These are phyloP conservation scores for Alfaro cultratus DNA, from an alignment of 2,797 vertebrate species.

Conservation along the genomic window DNA sequence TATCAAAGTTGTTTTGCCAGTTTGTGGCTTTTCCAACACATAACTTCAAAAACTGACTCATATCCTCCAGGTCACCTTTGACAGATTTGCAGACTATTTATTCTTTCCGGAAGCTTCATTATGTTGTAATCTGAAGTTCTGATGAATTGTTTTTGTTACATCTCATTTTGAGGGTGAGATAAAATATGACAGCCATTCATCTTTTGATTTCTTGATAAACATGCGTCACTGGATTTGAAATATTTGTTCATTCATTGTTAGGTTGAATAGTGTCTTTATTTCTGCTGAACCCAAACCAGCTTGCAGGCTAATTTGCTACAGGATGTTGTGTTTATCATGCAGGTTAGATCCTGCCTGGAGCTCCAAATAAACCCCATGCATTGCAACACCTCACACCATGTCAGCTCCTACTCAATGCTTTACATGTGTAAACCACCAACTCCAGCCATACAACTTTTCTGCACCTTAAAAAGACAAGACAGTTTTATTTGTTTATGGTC, in stretches of 20 bases:
- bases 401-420: conserved; percentile 1
- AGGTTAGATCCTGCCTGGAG: neutral
- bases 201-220: neutral
- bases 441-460: neutral
- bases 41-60: neutral
- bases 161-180: neutral
- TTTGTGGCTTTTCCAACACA: neutral
- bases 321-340: neutral
- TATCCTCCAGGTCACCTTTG: neutral
- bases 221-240: neutral
- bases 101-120: neutral
- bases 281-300: conserved; percentile 2
- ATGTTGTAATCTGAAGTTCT: neutral
- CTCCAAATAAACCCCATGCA: conserved; percentile 12
- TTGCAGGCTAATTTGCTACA: neutral
- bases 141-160: neutral
- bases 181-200: neutral
- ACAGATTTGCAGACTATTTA: neutral
- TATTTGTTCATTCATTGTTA: neutral
- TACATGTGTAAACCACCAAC: neutral
- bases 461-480: neutral
- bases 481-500: neutral
- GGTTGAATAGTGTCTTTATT: neutral
- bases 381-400: neutral
- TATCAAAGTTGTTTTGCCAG: neutral